These are phyloP conservation scores for Hylyphantes graminicola DNA, from an alignment of 1,140 invertebrate genomes.

Conservation along the genomic window DNA sequence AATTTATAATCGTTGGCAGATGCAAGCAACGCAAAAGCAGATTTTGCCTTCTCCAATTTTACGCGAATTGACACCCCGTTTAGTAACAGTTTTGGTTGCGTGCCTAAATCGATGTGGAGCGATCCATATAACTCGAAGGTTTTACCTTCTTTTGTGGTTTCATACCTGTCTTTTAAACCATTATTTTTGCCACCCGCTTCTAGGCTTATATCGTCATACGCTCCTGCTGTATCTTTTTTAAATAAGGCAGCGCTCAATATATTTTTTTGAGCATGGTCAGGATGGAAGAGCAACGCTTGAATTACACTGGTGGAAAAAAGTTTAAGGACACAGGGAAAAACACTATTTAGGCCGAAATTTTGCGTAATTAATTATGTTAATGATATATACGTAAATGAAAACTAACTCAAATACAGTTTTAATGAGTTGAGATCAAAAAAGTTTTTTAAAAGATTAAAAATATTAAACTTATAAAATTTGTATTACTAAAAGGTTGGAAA, in stretches of 20 bases:
- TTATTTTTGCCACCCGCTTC: background rate
- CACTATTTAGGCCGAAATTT: no score
- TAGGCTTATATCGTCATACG: background rate
- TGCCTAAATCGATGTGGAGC: background rate
- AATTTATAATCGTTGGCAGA: background rate
- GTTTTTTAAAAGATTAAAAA: no score
- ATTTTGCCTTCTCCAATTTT: background rate
- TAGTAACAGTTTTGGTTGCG: background rate
- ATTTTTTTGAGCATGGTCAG: background rate
- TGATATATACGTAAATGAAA: no score
- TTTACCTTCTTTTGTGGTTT: background rate
- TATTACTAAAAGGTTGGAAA: no score
- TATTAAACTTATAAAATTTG: no score
- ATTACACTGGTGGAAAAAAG: no score
- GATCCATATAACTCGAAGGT: background rate
- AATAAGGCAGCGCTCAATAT: background rate
- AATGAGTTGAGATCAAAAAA: no score
- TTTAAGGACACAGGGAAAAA: no score
- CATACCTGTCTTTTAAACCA: background rate
- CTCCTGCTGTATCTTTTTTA: background rate
- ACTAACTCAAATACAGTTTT: no score
- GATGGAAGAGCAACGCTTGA: background rate
- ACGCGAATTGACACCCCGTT: background rate
- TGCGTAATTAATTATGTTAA: no score
- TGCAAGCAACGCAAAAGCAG: background rate